These are phyloP conservation scores for Epistrophella euchroma DNA, from an alignment of 2,888 invertebrate genomes.

Conservation along the genomic window DNA sequence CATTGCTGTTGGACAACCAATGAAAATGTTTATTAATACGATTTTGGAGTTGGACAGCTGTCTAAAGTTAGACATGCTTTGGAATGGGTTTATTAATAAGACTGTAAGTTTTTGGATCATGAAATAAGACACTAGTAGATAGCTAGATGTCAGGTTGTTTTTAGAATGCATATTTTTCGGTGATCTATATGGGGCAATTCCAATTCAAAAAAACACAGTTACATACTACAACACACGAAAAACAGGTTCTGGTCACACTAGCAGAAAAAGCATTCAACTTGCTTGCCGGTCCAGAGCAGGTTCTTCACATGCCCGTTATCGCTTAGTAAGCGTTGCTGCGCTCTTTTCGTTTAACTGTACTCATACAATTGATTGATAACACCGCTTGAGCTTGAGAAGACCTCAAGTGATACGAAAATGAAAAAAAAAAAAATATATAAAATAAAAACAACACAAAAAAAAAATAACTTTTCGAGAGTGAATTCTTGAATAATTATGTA, in stretches of 20 bases:
- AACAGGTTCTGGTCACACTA: conserved; percentile 18
- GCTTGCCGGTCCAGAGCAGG: conserved; percentile 59
- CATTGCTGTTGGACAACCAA: too few relatives aligned
- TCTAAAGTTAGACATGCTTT: too few relatives aligned
- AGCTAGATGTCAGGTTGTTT: too few relatives aligned
- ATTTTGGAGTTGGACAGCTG: too few relatives aligned
- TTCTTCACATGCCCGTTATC: conserved; percentile 58
- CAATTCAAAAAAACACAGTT: too few relatives aligned
- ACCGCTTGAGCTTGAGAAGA: conserved; percentile 50
- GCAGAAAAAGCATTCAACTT: conserved; percentile 43
- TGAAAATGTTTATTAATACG: too few relatives aligned
- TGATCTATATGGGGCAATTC: too few relatives aligned
- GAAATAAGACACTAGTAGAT: too few relatives aligned
- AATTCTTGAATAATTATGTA: conserved; percentile 2
- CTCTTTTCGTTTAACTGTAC: conserved; percentile 57
- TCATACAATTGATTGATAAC: conserved; percentile 64
- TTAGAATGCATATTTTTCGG: too few relatives aligned
- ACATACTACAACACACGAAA: background rate
- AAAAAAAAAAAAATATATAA: conserved; percentile 6
- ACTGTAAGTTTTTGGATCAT: too few relatives aligned
- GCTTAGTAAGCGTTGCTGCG: conserved; percentile 47
- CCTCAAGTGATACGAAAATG: conserved; percentile 30
- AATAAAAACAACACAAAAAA: conserved; percentile 10
- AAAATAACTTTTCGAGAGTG: background rate
- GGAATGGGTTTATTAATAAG: too few relatives aligned